These are phyloP conservation scores for Calycopis cecrops DNA, from an alignment of 1,140 invertebrate species.

Conservation along the genomic window DNA sequence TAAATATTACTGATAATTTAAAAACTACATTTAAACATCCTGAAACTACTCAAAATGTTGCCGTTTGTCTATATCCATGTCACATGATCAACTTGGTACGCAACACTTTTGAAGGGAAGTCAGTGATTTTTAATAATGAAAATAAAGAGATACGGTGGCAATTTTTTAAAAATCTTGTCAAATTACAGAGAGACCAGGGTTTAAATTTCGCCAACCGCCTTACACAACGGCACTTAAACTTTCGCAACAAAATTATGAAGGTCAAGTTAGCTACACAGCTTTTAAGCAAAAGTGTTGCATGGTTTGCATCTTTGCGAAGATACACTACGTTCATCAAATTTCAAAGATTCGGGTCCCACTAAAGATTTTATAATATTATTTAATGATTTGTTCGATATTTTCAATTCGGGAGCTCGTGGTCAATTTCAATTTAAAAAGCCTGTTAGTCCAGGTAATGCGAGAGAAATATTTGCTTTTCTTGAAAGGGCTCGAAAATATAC, in stretches of 20 bases:
- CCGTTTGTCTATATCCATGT: too few species aligned
- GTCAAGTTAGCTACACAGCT: constrained; percentile 27
- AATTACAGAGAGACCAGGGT: constrained; percentile 19
- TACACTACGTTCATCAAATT: not conserved
- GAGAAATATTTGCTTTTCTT: not conserved
- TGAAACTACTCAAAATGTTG: too few species aligned
- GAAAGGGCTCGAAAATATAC: too few species aligned
- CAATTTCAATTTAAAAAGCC: constrained; percentile 12
- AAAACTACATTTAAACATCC: too few species aligned
- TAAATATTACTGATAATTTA: too few species aligned
- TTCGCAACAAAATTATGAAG: constrained; percentile 27
- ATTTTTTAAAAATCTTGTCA: not conserved
- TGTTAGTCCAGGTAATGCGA: constrained; percentile 6
- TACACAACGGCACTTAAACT: constrained; percentile 18
- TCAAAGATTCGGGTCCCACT: not conserved
- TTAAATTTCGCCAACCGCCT: constrained; percentile 25
- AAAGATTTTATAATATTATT: constrained; percentile 11
- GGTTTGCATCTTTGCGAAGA: constrained; percentile 8
- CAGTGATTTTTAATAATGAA: too few species aligned
- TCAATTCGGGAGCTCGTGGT: constrained; percentile 9
- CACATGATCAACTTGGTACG: too few species aligned
- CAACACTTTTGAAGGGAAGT: too few species aligned
- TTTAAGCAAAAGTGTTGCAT: constrained; percentile 24
- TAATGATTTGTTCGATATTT: constrained; percentile 15
- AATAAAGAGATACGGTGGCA: constrained; percentile 13